phyloP scores from a whole-genome alignment of 2,113 vertebrate species.

The Lonchura striata region DNA sequence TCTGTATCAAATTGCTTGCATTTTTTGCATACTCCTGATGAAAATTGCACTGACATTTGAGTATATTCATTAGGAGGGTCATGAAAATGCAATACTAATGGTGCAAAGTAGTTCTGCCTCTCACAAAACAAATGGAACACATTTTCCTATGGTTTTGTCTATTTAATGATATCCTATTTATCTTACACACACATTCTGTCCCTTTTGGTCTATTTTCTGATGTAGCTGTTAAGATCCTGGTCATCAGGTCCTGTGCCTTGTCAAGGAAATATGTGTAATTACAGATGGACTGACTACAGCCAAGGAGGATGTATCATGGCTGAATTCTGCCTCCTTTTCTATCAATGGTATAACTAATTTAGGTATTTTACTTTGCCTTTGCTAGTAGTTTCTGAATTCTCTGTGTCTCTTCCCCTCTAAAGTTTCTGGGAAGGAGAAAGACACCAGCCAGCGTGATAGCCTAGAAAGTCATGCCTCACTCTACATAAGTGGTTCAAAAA shows the following conservation, averaged over 20 bases:
- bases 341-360: neutral
- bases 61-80: neutral
- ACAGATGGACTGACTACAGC: neutral
- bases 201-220: neutral
- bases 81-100: neutral
- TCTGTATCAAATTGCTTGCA: neutral
- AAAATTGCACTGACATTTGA: conserved; percentile 13
- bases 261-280: neutral
- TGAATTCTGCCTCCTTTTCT: neutral
- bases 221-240: neutral
- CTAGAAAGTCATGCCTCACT: neutral
- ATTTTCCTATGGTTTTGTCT: neutral
- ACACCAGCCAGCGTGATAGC: neutral
- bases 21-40: conserved; percentile 8
- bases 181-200: neutral
- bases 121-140: neutral
- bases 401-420: neutral
- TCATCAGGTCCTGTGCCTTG: neutral
- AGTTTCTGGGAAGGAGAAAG: neutral
- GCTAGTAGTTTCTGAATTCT: neutral
- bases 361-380: neutral
- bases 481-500: neutral
- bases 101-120: neutral
- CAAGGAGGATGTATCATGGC: neutral
- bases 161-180: neutral